These are phyloP conservation scores for Beris morrisii DNA, from an alignment of 2,888 invertebrate species.

Conservation along the genomic window DNA sequence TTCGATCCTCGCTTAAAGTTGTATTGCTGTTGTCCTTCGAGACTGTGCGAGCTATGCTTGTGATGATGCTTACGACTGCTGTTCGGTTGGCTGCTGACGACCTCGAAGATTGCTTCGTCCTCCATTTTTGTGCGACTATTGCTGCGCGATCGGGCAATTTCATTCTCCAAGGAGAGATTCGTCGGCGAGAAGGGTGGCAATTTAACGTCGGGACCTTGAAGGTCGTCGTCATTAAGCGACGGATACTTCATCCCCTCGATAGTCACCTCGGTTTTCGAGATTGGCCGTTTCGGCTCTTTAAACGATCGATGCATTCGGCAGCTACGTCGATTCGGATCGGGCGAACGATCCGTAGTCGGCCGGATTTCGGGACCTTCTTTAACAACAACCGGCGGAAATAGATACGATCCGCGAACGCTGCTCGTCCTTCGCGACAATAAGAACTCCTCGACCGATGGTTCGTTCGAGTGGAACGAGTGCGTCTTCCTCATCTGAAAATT, in stretches of 20 bases:
- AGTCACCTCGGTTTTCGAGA: conserved; percentile 48
- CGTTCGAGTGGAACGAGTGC: conserved; percentile 56
- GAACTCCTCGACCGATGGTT: conserved; percentile 47
- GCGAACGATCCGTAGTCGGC: conserved; percentile 45
- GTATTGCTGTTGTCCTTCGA: conserved; percentile 51
- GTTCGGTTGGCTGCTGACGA: conserved; percentile 38
- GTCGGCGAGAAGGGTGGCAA: conserved; percentile 44
- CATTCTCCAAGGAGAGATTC: conserved; percentile 54
- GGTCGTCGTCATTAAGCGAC: conserved; percentile 54
- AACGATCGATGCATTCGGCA: conserved; percentile 56
- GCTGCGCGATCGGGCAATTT: conserved; percentile 50
- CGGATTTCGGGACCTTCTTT: conserved; percentile 44
- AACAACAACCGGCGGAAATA: conserved; percentile 48
- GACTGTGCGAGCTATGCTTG: conserved; percentile 55
- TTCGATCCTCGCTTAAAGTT: conserved; percentile 55
- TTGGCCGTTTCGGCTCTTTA: conserved; percentile 51
- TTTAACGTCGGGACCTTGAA: conserved; percentile 47
- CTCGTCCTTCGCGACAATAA: conserved; percentile 52
- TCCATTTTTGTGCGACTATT: conserved; percentile 55
- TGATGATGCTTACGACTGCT: conserved; percentile 48
- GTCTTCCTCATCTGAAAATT: conserved; percentile 57
- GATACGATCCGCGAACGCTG: conserved; percentile 52
- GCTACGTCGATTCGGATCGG: conserved; percentile 54
- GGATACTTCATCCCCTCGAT: conserved; percentile 52
- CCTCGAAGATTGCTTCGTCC: conserved; percentile 44